Evolutionary conservation across 92 coral and sea anemone species (phyloP).

Genomic region (Epizoanthus stellaris): DNA sequence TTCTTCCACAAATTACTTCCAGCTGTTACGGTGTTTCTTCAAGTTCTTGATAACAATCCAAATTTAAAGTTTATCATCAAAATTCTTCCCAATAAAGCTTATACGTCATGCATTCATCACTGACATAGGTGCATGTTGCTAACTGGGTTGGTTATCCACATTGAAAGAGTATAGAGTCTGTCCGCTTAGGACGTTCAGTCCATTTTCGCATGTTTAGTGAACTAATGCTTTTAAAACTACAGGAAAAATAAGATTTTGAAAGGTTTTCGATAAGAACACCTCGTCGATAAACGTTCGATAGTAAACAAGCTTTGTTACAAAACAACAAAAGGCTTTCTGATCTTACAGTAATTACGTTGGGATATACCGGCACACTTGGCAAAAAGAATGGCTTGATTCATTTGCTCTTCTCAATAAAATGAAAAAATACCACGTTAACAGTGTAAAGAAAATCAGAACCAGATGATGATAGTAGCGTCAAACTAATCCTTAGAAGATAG

Average conservation of each 20-base stretch:
- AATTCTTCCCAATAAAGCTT: background rate
- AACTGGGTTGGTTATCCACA: background rate
- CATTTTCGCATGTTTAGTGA: background rate
- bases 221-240: background rate
- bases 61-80: background rate
- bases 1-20: no score
- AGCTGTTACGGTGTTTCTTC: background rate
- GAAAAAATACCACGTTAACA: no score
- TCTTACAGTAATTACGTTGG: background rate
- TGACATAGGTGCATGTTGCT: background rate
- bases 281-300: constrained; percentile 10
- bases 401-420: no score
- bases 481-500: background rate
- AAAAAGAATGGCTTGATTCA: background rate
- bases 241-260: constrained; percentile 7
- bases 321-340: background rate
- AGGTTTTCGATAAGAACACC: constrained; percentile 16
- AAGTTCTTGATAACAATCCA: background rate
- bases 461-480: background rate
- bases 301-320: constrained; percentile 28
- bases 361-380: background rate
- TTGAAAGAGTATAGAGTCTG: background rate
- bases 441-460: background rate
- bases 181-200: background rate
- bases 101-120: background rate